Base-by-base conservation (phyloP, 2,113 vertebrate species). In the Neotragus moschatus region DNA sequence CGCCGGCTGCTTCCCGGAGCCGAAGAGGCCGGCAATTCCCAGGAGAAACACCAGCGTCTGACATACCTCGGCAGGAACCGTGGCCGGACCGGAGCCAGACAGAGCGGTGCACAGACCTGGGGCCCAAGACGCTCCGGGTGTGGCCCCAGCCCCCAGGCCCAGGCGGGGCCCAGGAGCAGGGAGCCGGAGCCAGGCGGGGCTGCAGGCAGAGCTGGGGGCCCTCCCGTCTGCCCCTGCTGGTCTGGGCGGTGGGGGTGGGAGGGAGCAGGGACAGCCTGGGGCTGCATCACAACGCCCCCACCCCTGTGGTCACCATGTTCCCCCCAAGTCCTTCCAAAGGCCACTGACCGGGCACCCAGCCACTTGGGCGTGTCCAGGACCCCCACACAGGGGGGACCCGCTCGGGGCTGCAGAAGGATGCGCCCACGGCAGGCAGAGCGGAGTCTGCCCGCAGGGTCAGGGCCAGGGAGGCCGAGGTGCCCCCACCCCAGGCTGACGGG, bases 71-170 rank as follows among this genome's bases (percentile, higher is more conserved):
- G 5, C 51, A 19, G 91, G 33, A 21, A 23, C 30, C 9, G 2
- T 4, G 28, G 33, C 49, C 5, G 2, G 49, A n/a, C 17, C 1
- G 2, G 51, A 84, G 13, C 49, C 21, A 23, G 47, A 25, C 12
- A n/a, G 23, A 49, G 25, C 11, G 0, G 7, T 7, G 39, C 1
- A 2, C 14, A 5, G 16, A 15, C 80, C 49, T 17, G 19, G 14
- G n/a, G n/a, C 21, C 3, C 0, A 1, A 36, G 63, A 39, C 5
- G 0, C 23, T 17, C 28, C 47, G 11, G 9, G 70, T 6, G 45
- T 2, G 14, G 26, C 28, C 13, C 3, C 30, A 60, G 82, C 55
- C 39, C 26, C 28, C 5, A 61, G 60, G 58, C 82, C 23, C 12
- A 19, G 30, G 39, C 61, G 19, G 21, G 4, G 84, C 19, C 2